Evolutionary conservation across 2,888 invertebrate genomes (phyloP), one percentile per base, ranked within the genome.

Genomic region (Tachystola acroxantha): DNA sequence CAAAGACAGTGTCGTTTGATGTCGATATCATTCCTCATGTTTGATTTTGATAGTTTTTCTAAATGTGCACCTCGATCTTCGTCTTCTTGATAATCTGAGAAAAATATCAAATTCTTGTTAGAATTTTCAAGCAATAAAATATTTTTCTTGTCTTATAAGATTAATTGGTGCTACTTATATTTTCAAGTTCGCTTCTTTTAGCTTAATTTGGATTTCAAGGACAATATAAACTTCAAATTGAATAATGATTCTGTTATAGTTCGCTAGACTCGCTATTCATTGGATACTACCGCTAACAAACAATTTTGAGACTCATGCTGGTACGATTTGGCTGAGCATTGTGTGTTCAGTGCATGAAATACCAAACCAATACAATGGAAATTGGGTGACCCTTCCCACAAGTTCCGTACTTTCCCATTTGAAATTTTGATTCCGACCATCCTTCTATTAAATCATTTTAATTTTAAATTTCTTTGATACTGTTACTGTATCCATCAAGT

Each of bases 361-460:
- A 9, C 9, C 27, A 11, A 12, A 12, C 28, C 5, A 10, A 26
- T 11, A 27, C 11, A 27, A 27, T 27, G 27, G 27, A n/a, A 27
- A 27, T 11, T 27, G 5, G 10, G 11, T 30, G 29, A 30, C 29
- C 14, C 29, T 12, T 9, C 12, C 28, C 12, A 11, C 10, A 12
- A 11, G 12, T 13, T 28, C 11, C 6, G 12, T 28, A 11, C 29
- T 30, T 30, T 16, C 29, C 14, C 29, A 30, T 30, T 30, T 30
- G 32, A 32, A 31, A 32, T 32, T 32, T 20, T 32, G 32, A 32
- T 32, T 32, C n/a, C 19, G 27, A 27, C n/a, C 32, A 32, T 20
- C 20, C 32, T 22, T 20, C 7, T 16, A 10, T 22, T 11, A 3
- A 9, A 7, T 7, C 32, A 32, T 32, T 32, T 32, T 7, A 32